A percentile compares a stretch with the other conserved stretches of the same genome.
Conservation (phyloP, 2,888 invertebrate species). For the Horisme vitalbata region DNA sequence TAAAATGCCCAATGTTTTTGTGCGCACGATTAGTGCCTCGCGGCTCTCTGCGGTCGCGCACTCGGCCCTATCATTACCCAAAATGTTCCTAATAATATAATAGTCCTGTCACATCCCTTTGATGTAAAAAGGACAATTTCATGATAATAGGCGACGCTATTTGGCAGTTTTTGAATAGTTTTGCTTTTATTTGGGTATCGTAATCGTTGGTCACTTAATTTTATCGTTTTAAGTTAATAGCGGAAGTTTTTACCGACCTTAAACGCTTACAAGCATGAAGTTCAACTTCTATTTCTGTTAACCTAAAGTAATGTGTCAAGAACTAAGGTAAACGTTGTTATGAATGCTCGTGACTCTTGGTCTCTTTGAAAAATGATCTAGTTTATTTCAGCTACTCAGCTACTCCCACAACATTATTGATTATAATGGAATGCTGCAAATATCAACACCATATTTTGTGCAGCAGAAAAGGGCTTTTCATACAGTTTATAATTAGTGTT, state of each 20-base stretch:
- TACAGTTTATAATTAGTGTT: too few species aligned
- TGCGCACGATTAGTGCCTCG: slow-evolving; percentile 70
- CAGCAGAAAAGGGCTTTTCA: too few species aligned
- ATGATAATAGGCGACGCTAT: slow-evolving; percentile 67
- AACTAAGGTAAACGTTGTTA: too few species aligned
- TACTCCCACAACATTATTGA: too few species aligned
- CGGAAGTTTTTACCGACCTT: slow-evolving; percentile 33
- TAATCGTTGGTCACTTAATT: slow-evolving; percentile 45
- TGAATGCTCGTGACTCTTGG: too few species aligned
- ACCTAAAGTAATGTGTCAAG: too few species aligned
- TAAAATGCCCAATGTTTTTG: slow-evolving; percentile 75
- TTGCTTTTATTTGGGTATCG: slow-evolving; percentile 48
- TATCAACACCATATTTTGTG: too few species aligned
- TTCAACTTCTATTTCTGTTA: too few species aligned
- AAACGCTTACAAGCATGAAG: too few species aligned
- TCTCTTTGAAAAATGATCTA: too few species aligned
- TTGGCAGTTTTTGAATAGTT: slow-evolving; percentile 71
- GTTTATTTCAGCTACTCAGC: too few species aligned
- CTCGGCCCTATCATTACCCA: slow-evolving; percentile 76
- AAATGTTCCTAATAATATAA: slow-evolving; percentile 82
- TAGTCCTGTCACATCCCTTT: slow-evolving; percentile 78
- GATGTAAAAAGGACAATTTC: slow-evolving; percentile 75
- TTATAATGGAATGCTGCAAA: too few species aligned
- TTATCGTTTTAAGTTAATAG: slow-evolving; percentile 42
- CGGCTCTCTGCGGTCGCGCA: slow-evolving; percentile 69